Percentiles rank a stretch among this genome's conserved stretches.
Conservation (phyloP, 2,888 invertebrate species). For the Desoria tigrina region DNA sequence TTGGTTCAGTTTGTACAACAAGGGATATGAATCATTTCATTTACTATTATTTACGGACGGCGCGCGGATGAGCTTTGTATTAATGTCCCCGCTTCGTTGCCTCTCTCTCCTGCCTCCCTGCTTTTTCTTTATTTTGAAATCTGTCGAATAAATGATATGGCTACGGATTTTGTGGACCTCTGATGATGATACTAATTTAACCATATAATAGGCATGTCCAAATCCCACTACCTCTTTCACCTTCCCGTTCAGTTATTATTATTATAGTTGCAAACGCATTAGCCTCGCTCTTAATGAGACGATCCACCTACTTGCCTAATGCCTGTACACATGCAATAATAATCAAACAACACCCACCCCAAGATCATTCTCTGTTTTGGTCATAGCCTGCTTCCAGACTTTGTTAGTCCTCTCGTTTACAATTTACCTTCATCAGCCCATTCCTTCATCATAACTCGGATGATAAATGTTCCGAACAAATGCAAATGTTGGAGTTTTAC, state of each 20-base stretch:
- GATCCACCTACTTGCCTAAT: constrained; percentile 33
- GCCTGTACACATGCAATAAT: constrained; percentile 35
- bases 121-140: constrained; percentile 9
- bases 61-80: no score
- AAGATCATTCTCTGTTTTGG: constrained; percentile 14
- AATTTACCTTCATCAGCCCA: no score
- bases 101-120: neutral
- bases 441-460: no score
- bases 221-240: constrained; percentile 3
- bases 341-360: constrained; percentile 36
- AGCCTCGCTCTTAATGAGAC: constrained; percentile 39
- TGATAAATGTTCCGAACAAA: no score
- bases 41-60: no score
- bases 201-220: constrained; percentile 29
- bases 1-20: no score
- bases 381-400: no score
- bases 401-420: no score
- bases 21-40: no score
- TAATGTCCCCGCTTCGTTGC: neutral
- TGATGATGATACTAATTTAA: constrained; percentile 42
- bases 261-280: constrained; percentile 34
- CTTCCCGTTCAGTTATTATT: constrained; percentile 17
- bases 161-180: constrained; percentile 11
- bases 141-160: neutral
- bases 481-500: no score